Evolutionary conservation across 2,797 vertebrate species (phyloP).

Genomic region (Gymnoscopelus microlampas): DNA sequence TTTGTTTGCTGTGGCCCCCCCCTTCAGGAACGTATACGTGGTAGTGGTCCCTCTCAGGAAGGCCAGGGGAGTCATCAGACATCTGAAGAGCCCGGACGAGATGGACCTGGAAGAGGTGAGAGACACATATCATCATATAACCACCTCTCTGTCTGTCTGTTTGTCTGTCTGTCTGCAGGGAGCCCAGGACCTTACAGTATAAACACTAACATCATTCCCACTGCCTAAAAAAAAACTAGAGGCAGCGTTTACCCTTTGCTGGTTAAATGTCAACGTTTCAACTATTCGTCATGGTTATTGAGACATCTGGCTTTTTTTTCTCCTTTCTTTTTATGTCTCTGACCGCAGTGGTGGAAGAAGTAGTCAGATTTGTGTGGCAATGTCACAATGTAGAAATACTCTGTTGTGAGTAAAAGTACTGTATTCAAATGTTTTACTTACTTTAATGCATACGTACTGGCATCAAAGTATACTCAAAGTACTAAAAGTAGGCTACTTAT

Average conservation of each 20-base stretch:
- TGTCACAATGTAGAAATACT: too few relatives aligned
- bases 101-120: constrained; percentile 98
- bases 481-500: too few relatives aligned
- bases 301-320: constrained; percentile 1
- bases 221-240: constrained; percentile 32
- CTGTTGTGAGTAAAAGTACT: too few relatives aligned
- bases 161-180: constrained; percentile 48
- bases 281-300: constrained; percentile 46
- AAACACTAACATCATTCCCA: constrained; percentile 27
- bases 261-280: constrained; percentile 41
- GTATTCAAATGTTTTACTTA: too few relatives aligned
- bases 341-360: too few relatives aligned
- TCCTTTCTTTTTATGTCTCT: not conserved
- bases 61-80: constrained; percentile 87
- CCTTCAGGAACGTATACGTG: constrained; percentile 91
- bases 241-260: constrained; percentile 42
- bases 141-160: constrained; percentile 36
- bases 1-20: constrained; percentile 42
- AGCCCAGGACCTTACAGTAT: constrained; percentile 34
- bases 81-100: constrained; percentile 92
- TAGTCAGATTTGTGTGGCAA: too few relatives aligned
- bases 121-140: constrained; percentile 30
- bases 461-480: too few relatives aligned
- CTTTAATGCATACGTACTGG: too few relatives aligned
- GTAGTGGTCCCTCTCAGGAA: constrained; percentile 93